A percentile compares a stretch with the other conserved stretches of the same genome.
Conservation (phyloP, 2,113 vertebrate genomes). For the Anguilla japonica region DNA sequence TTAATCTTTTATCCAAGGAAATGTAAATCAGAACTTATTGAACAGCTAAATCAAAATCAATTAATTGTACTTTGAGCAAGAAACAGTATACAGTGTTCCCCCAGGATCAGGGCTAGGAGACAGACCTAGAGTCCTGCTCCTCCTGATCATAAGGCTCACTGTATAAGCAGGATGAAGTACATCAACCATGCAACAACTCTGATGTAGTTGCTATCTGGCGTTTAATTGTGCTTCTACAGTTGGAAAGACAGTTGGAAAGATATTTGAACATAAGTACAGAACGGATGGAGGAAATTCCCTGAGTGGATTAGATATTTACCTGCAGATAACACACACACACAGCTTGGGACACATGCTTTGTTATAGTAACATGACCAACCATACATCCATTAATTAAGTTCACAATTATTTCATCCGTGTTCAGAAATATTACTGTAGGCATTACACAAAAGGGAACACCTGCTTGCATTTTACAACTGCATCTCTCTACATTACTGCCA, state of each 20-base stretch:
- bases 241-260: conserved; percentile 19
- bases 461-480: not conserved
- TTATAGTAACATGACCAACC: conserved; percentile 13
- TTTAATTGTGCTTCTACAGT: conserved; percentile 42
- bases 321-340: conserved; percentile 8
- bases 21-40: not conserved
- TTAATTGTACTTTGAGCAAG: not conserved
- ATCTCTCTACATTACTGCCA: conserved; percentile 4
- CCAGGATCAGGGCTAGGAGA: not conserved
- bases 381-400: conserved; percentile 20
- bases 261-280: conserved; percentile 26
- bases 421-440: not conserved
- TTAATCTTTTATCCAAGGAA: not conserved
- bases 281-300: conserved; percentile 49
- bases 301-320: conserved; percentile 45
- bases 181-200: not conserved
- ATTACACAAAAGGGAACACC: conserved; percentile 6
- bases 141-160: not conserved
- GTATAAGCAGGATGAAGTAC: not conserved
- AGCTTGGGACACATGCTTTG: not conserved
- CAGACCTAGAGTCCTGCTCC: not conserved
- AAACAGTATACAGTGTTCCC: not conserved
- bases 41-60: not conserved
- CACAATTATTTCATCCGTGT: conserved; percentile 16
- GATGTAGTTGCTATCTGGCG: not conserved